A percentile compares a stretch with the other conserved stretches of the same genome.
Evolutionary conservation across 2,797 vertebrate species (phyloP).

Genomic region (Periophthalmus magnuspinnatus): DNA sequence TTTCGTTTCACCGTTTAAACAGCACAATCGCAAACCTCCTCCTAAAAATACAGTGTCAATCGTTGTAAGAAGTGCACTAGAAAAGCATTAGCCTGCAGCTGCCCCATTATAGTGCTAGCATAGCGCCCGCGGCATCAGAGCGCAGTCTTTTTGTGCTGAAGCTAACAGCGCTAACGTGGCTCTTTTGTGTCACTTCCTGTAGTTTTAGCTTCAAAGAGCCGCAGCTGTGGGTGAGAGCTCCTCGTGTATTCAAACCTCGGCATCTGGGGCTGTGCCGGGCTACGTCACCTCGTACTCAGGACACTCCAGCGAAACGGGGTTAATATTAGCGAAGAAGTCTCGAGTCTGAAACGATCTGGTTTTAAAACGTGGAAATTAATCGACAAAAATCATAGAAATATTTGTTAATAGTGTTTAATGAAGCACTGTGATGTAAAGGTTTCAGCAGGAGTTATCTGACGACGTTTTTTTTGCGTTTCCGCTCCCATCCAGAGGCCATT

Average conservation of each 20-base stretch:
- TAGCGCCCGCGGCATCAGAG: constrained; percentile 31
- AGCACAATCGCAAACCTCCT: background rate
- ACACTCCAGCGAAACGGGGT: too few species aligned
- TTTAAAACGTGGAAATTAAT: too few species aligned
- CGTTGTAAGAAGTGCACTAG: constrained; percentile 20
- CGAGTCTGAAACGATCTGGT: too few species aligned
- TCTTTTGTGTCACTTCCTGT: constrained; percentile 65
- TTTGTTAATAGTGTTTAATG: too few species aligned
- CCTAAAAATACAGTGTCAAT: constrained; percentile 17
- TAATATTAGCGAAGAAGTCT: too few species aligned
- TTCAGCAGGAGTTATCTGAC: too few species aligned
- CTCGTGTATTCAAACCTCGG: constrained; percentile 68
- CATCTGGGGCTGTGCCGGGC: constrained; percentile 61
- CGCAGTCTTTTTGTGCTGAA: constrained; percentile 31
- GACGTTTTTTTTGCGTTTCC: too few species aligned
- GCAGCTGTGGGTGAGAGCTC: constrained; percentile 64
- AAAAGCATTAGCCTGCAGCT: constrained; percentile 39
- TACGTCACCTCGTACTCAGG: constrained; percentile 1
- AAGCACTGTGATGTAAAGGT: too few species aligned
- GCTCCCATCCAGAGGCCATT: too few species aligned
- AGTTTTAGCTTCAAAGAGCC: constrained; percentile 69
- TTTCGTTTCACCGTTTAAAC: background rate
- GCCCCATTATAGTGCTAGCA: constrained; percentile 35
- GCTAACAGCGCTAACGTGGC: constrained; percentile 36
- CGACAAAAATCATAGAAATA: too few species aligned